Percentiles rank a stretch among this genome's conserved stretches.
phyloP scores from a whole-genome alignment of 2,113 vertebrate species.

The Antennarius striatus region DNA sequence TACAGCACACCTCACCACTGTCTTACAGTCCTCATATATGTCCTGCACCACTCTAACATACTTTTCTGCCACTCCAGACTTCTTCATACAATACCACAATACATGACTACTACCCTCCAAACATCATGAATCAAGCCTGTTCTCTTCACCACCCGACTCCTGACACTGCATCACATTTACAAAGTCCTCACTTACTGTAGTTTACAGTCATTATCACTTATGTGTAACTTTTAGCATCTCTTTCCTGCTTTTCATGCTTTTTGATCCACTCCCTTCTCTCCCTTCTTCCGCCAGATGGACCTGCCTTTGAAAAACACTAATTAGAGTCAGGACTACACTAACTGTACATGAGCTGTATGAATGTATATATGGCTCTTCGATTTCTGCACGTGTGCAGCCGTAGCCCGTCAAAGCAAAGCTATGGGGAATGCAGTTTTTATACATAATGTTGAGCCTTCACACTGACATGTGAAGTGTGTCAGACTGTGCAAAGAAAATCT shows the following conservation, averaged over 20 bases:
- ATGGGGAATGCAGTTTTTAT: conserved; percentile 22
- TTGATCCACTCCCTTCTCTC: conserved; percentile 32
- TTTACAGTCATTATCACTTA: conserved; percentile 36
- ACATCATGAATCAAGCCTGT: background rate
- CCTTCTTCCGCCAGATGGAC: conserved; percentile 21
- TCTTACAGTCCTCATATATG: no score
- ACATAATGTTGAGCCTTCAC: conserved; percentile 40
- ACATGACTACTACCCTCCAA: background rate
- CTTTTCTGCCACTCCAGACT: no score
- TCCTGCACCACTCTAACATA: no score
- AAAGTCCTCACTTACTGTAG: conserved; percentile 23
- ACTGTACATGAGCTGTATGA: conserved; percentile 15
- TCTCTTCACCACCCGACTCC: conserved; percentile 11
- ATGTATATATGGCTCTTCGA: conserved; percentile 1
- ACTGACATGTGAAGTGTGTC: conserved; percentile 43
- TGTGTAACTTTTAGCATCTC: conserved; percentile 26
- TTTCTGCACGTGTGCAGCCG: conserved; percentile 16
- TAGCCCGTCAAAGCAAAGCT: conserved; percentile 3
- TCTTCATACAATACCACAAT: no score
- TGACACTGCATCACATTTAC: conserved; percentile 42
- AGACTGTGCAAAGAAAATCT: conserved; percentile 33
- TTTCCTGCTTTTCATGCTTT: conserved; percentile 31
- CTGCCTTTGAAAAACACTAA: conserved; percentile 36
- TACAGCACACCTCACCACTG: no score
- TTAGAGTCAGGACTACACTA: conserved; percentile 25